These are phyloP conservation scores for Oreotrochilus melanogaster DNA, from an alignment of 2,113 vertebrate species.

Conservation along the genomic window DNA sequence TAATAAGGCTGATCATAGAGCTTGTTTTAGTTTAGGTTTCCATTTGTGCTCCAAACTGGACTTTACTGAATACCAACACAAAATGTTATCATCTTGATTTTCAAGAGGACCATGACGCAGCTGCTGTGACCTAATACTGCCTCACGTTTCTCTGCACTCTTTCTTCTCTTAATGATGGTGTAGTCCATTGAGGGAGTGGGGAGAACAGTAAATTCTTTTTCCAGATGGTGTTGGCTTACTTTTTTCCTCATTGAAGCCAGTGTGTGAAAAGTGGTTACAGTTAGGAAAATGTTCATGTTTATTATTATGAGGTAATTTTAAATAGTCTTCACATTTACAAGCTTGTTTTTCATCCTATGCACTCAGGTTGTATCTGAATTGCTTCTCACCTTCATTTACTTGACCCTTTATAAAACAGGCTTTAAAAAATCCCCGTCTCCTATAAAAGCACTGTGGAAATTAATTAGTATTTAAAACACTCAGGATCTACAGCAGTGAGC, in stretches of 20 bases:
- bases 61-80: not conserved
- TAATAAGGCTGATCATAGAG: not conserved
- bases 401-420: not conserved
- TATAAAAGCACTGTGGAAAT: not conserved
- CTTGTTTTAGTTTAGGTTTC: not conserved
- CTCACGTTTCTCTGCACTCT: not conserved
- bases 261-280: not conserved
- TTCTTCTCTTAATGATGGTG: not conserved
- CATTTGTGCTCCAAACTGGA: constrained; percentile 18
- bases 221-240: not conserved
- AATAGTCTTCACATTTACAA: not conserved
- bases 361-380: not conserved
- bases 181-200: not conserved
- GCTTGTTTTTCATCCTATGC: not conserved
- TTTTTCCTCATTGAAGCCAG: not conserved
- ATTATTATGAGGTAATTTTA: not conserved
- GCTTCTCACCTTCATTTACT: not conserved
- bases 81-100: not conserved
- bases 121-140: not conserved
- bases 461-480: not conserved
- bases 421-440: not conserved
- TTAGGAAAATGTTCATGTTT: not conserved
- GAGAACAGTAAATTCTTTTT: not conserved
- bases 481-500: not conserved
- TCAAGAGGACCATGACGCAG: not conserved